A percentile compares a stretch with the other conserved stretches of the same genome.
Evolutionary conservation across 2,113 vertebrate species (phyloP).

Genomic region (Atrichornis clamosus): DNA sequence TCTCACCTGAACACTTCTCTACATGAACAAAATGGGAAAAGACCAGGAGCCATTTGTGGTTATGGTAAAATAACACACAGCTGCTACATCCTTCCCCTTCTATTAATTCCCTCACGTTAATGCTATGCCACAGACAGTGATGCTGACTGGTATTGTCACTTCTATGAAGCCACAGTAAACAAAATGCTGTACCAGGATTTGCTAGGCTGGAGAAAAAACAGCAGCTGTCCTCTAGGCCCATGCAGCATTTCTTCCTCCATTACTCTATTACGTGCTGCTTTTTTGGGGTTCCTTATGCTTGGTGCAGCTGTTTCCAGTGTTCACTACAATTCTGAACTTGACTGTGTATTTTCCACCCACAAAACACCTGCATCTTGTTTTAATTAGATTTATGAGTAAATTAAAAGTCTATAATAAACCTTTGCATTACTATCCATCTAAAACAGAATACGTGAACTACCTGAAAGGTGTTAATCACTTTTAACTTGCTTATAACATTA

Average conservation of each 20-base stretch:
- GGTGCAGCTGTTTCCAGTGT: not conserved
- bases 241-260: not conserved
- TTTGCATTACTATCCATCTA: not conserved
- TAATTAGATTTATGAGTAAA: not conserved
- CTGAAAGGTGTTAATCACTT: not conserved
- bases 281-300: not conserved
- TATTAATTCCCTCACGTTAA: not conserved
- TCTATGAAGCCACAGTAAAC: not conserved
- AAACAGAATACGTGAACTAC: not conserved
- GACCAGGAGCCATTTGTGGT: not conserved
- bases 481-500: not conserved
- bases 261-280: not conserved
- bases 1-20: not conserved
- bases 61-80: not conserved
- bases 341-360: not conserved
- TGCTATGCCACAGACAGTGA: not conserved
- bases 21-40: not conserved
- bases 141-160: not conserved
- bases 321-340: not conserved
- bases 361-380: not conserved
- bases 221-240: not conserved
- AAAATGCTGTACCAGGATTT: not conserved
- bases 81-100: not conserved
- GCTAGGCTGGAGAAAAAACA: not conserved
- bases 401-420: not conserved